Conservation (phyloP, 1,140 invertebrate genomes). For the Homarus americanus region DNA sequence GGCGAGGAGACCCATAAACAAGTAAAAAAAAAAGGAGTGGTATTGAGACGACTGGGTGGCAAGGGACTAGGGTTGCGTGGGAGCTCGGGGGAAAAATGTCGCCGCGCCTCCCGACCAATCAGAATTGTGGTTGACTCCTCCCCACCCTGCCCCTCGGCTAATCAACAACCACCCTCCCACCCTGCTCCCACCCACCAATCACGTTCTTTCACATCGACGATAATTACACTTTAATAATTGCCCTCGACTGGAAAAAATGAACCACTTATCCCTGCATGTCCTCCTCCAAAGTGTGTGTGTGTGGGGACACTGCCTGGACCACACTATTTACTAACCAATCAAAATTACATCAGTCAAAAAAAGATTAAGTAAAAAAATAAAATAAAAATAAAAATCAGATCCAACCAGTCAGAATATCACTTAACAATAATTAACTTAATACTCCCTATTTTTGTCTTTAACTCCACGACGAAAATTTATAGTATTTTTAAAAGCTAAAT, state of each 20-base stretch:
- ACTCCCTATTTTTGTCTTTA: too few species aligned
- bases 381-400: too few species aligned
- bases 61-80: not conserved
- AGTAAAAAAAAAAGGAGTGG: not conserved
- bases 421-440: too few species aligned
- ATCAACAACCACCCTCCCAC: not conserved
- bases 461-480: too few species aligned
- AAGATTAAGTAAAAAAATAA: not conserved
- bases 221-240: not conserved
- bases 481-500: too few species aligned
- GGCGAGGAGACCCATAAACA: not conserved
- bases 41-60: not conserved
- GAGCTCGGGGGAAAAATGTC: not conserved
- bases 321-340: slow-evolving; percentile 19
- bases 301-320: not conserved
- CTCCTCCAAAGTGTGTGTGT: not conserved
- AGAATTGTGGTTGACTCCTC: not conserved
- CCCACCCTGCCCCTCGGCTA: slow-evolving; percentile 28
- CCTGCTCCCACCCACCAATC: not conserved
- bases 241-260: not conserved
- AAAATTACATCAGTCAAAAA: not conserved
- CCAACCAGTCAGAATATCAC: too few species aligned
- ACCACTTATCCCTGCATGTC: not conserved
- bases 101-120: slow-evolving; percentile 1
- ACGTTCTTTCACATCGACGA: not conserved